phyloP scores from a whole-genome alignment of 2,888 invertebrate species.

The Drosophila meridiana region DNA sequence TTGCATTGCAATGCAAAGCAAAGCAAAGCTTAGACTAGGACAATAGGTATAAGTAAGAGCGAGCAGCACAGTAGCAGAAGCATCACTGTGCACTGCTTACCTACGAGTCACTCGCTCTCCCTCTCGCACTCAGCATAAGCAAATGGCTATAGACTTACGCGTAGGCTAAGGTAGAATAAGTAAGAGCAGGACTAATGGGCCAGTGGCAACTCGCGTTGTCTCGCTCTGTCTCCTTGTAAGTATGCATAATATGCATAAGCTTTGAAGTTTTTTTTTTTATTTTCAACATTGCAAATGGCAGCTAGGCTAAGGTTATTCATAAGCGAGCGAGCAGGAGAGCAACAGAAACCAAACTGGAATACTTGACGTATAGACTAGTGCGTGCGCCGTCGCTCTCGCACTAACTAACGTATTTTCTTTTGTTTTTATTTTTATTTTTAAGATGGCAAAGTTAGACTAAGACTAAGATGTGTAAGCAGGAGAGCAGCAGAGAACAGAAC shows the following conservation, averaged over 20 bases:
- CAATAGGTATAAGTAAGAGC: neutral
- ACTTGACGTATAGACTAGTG: constrained; percentile 5
- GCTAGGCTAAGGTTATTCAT: neutral
- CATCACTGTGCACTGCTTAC: neutral
- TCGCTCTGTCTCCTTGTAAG: constrained; percentile 1
- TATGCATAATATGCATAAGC: neutral
- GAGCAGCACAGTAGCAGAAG: neutral
- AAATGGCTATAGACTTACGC: neutral
- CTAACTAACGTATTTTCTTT: neutral
- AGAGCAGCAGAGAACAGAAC: neutral
- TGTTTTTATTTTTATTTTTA: neutral
- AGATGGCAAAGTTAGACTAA: constrained; percentile 7
- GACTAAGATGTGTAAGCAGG: neutral
- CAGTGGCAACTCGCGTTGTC: neutral
- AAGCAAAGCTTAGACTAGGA: neutral
- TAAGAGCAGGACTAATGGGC: neutral
- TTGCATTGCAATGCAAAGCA: neutral
- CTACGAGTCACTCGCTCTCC: neutral
- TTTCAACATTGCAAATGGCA: neutral
- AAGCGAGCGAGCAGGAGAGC: neutral
- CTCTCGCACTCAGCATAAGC: neutral
- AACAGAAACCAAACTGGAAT: neutral
- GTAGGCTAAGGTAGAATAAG: neutral
- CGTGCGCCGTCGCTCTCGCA: neutral
- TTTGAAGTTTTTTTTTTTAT: neutral